Base-by-base conservation (phyloP, 2,888 invertebrate genomes). In the Drosophila nr. perissopoda region DNA sequence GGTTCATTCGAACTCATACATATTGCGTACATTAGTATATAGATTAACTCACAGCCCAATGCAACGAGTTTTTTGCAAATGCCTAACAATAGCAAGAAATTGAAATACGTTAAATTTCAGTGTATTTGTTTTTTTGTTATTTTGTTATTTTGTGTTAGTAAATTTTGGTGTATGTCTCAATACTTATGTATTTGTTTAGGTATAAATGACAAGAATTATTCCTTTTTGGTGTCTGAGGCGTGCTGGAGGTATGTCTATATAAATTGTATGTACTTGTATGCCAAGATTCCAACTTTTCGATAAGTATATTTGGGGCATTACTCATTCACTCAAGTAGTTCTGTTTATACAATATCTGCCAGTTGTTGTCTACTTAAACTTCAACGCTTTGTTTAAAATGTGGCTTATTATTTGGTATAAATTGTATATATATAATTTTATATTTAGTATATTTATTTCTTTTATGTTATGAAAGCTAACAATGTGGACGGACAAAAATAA, bases 401-500 rank as follows among this genome's bases (percentile, higher is more conserved):
- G 51, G 36, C 61, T 67, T 45, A 61, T 48, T 61, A 51, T 59
- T 66, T 58, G 27, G 60, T 49, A 51, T 80, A 74, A 75, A 53
- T 76, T 64, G 65, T 78, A 71, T 74, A 71, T 70, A 75, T 70
- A 69, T 76, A 74, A 78, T 60, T 79, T 74, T 72, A 63, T 82
- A 25, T 45, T 45, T 45, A 62, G 54, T 82, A 65, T 75, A 57
- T 79, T 60, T 54, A 69, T 66, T 74, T 78, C 68, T 68, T 69
- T 73, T 80, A 27, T 56, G 79, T 91, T 90, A 91, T 91, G 92
- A 92, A 92, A 92, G 92, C 92, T 92, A 92, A 91, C 91, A 92
- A 92, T 91, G 92, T 92, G 92, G 92, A 92, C 92, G 92, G 92
- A 92, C 91, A 91, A 92, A 92, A 92, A 92, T 91, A 92, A 91